Conservation (phyloP, 92 coral and sea anemone species). For the Bergia puertoricense region DNA sequence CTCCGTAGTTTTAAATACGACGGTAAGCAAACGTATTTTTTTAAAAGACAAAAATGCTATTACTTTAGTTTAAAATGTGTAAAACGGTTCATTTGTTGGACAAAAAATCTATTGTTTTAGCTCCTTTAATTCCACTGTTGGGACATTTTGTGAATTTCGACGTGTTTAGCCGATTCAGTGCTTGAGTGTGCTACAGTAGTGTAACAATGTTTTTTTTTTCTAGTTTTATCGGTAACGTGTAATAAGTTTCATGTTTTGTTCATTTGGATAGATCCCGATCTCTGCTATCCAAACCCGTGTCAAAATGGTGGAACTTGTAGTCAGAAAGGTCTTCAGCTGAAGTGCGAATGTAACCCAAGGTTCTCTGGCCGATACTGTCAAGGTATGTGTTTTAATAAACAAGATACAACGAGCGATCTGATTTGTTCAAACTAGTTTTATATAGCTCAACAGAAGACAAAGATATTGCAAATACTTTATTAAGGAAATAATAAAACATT, state of each 20-base stretch:
- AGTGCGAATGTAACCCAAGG: constrained; percentile 2
- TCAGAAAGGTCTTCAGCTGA: constrained; percentile 1
- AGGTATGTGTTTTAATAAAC: neutral
- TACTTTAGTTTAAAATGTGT: no score
- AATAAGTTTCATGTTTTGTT: neutral
- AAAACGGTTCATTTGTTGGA: no score
- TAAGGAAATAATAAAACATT: no score
- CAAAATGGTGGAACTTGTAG: constrained; percentile 18
- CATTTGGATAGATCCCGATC: neutral
- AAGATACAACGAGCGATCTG: no score
- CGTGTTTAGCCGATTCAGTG: neutral
- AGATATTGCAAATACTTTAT: no score
- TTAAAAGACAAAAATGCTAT: no score
- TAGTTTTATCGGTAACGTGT: neutral
- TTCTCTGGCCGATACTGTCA: constrained; percentile 25
- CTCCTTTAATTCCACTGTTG: no score
- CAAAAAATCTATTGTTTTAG: no score
- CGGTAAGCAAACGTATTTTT: neutral
- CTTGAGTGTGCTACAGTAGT: neutral
- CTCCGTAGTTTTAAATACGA: no score
- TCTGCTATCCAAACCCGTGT: constrained; percentile 18
- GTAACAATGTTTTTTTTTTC: neutral
- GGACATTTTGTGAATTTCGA: neutral
- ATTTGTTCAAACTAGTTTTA: no score
- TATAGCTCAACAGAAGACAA: no score